Conservation (phyloP, 2,888 invertebrate species). For the Tenthredo notha region DNA sequence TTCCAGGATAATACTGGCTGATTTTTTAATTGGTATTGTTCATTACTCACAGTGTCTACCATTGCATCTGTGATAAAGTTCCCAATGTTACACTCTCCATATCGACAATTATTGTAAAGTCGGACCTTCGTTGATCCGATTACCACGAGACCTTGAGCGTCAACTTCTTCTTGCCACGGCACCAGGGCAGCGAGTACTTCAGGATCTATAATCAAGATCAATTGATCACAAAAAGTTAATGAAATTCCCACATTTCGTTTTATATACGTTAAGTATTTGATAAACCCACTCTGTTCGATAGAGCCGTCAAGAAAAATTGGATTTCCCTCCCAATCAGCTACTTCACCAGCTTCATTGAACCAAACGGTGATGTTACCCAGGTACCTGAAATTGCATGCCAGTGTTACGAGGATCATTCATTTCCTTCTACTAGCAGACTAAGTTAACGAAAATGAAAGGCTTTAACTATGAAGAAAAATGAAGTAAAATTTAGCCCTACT, state of each 20-base stretch:
- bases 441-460: not conserved
- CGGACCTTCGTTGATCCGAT: slow-evolving; percentile 83
- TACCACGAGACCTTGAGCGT: slow-evolving; percentile 79
- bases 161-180: slow-evolving; percentile 82
- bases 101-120: slow-evolving; percentile 81
- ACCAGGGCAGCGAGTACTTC: slow-evolving; percentile 81
- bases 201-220: slow-evolving; percentile 79
- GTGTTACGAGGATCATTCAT: not conserved
- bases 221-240: not conserved
- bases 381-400: slow-evolving; percentile 80
- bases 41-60: slow-evolving; percentile 81
- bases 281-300: slow-evolving; percentile 83
- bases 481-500: slow-evolving; percentile 69
- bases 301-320: slow-evolving; percentile 85
- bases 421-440: not conserved
- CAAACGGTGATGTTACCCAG: slow-evolving; percentile 87
- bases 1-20: not conserved
- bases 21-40: not conserved
- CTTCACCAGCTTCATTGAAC: slow-evolving; percentile 85
- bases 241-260: not conserved
- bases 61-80: slow-evolving; percentile 87
- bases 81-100: slow-evolving; percentile 87
- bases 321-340: slow-evolving; percentile 85
- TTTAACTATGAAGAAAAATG: not conserved
- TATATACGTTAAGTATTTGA: not conserved